Base-by-base conservation (phyloP, 2,888 invertebrate genomes). In the Philereme vetulata region DNA sequence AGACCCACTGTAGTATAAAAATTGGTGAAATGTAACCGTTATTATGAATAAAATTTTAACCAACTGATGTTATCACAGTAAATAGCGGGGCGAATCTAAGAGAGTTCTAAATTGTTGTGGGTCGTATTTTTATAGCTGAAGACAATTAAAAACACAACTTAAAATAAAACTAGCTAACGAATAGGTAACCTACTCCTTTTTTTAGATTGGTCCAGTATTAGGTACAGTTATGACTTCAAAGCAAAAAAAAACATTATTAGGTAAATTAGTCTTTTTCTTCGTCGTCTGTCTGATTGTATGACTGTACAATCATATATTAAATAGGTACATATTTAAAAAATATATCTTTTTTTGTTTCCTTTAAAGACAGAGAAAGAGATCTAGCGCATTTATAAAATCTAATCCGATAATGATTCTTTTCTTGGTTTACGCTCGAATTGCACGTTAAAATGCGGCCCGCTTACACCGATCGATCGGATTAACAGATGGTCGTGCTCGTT, bases 41-140 rank as follows among this genome's bases (percentile, higher is more conserved):
- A 57, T 60, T 57, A 62, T 62, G 68, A 64, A 66, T 65, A 64
- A 64, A 66, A 44, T 57, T 62, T 57, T 54, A 64, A 64, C 61
- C 60, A 56, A 46, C 10, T 45, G 46, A 42, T 51, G 58, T 55
- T 60, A 62, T 64, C 57, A 58, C 54, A 56, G 62, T 53, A 21
- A 51, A 47, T 50, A 32, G 61, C 53, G 67, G 67, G 65, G 64
- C 67, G 63, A 64, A 67, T 65, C 50, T 47, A 48, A 56, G 49
- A 46, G 49, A 44, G 48, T 49, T 35, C 51, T 47, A 60, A 21
- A 51, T 55, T 60, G 47, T 51, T 51, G 36, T 38, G 11, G 38
- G 55, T 55, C 46, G 55, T 48, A 8, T 42, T 38, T 48, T 40
- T 52, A 52, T 53, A 21, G 32, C 7, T 10, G 1, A 57, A 43